Conservation (phyloP, 2,888 invertebrate genomes). For the Hofmannophila pseudospretella region DNA sequence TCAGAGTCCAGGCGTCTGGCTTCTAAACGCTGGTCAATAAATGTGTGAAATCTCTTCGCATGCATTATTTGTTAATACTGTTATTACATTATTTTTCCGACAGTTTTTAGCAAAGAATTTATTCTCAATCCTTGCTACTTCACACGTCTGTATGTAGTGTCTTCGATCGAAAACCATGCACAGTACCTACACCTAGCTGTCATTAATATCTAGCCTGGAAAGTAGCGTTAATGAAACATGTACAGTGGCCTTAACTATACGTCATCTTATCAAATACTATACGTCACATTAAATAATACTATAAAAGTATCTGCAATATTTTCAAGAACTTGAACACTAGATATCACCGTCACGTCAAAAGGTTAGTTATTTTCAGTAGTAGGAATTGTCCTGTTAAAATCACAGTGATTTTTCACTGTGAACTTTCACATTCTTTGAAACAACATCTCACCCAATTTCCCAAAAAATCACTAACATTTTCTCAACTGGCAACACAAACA, state of each 20-base stretch:
- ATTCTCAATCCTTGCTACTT: background rate
- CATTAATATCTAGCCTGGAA: conserved; percentile 63
- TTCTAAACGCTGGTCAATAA: background rate
- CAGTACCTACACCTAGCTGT: conserved; percentile 54
- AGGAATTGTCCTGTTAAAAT: too few relatives aligned
- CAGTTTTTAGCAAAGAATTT: conserved; percentile 8
- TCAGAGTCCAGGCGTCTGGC: conserved; percentile 8
- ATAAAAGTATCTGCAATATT: too few relatives aligned
- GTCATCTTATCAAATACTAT: conserved; percentile 14
- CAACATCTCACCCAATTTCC: too few relatives aligned
- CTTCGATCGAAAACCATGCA: conserved; percentile 52
- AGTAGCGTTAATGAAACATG: conserved; percentile 67
- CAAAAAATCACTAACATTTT: too few relatives aligned
- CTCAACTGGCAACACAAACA: too few relatives aligned
- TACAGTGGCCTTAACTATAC: conserved; percentile 54
- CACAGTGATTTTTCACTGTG: too few relatives aligned
- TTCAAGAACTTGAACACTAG: too few relatives aligned
- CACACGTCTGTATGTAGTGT: background rate
- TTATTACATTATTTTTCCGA: conserved; percentile 47
- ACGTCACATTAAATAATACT: too few relatives aligned
- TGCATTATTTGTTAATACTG: conserved; percentile 45
- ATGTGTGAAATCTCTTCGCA: background rate
- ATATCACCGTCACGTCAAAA: too few relatives aligned
- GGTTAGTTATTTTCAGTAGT: too few relatives aligned
- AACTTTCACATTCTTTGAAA: too few relatives aligned